phyloP scores from a whole-genome alignment of 2,797 vertebrate species.

The Danio jaintianensis region DNA sequence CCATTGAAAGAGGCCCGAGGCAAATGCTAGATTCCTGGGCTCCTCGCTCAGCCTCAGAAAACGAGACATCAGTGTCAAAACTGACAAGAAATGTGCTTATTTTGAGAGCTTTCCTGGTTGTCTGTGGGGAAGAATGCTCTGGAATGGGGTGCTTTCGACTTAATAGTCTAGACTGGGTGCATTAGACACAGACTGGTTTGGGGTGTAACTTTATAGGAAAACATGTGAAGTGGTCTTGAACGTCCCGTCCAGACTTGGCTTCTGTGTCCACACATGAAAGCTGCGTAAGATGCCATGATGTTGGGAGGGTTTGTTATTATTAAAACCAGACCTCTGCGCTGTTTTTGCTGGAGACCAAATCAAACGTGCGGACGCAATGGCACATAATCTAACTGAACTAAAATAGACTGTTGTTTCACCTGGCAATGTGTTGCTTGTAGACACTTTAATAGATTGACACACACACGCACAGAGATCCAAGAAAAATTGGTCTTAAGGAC shows the following conservation, averaged over 20 bases:
- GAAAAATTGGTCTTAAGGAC: conserved; percentile 46
- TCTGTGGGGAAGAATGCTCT: conserved; percentile 59
- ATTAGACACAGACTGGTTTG: conserved; percentile 74
- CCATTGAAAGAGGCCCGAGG: conserved; percentile 27
- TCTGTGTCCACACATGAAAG: conserved; percentile 73
- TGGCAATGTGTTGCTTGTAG: conserved; percentile 55
- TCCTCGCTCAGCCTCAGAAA: conserved; percentile 35
- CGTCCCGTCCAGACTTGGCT: conserved; percentile 64
- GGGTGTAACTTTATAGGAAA: conserved; percentile 81
- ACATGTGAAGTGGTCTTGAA: conserved; percentile 77
- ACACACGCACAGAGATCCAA: conserved; percentile 51
- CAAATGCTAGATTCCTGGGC: conserved; percentile 31
- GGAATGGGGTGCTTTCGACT: conserved; percentile 74
- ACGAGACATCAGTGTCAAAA: conserved; percentile 54
- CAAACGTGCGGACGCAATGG: conserved; percentile 71
- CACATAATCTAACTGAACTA: conserved; percentile 63
- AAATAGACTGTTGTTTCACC: conserved; percentile 54
- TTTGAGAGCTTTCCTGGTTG: conserved; percentile 57
- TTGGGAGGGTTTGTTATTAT: conserved; percentile 71
- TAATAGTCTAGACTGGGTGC: conserved; percentile 78
- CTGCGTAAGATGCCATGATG: conserved; percentile 73
- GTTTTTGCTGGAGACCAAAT: conserved; percentile 75
- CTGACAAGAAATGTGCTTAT: conserved; percentile 57
- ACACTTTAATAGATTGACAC: conserved; percentile 54
- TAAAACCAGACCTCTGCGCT: conserved; percentile 76